Conservation (phyloP, 2,888 invertebrate species). For the Campopleginae sp. region DNA sequence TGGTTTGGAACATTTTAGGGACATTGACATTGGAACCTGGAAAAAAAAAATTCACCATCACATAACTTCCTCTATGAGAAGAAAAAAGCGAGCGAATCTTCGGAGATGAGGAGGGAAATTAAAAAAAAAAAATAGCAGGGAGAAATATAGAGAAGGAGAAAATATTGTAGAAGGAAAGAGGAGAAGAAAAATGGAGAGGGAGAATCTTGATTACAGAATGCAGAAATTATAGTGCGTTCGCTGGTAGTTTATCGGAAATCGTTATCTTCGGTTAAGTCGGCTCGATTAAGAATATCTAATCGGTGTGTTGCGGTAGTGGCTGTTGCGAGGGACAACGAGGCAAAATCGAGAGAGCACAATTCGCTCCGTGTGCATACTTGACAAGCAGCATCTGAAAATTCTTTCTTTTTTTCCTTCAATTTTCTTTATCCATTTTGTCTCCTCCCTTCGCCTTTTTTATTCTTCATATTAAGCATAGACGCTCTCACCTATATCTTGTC, state of each 20-base stretch:
- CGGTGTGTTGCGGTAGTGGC: conserved; percentile 50
- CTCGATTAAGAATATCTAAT: conserved; percentile 75
- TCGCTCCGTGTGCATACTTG: conserved; percentile 31
- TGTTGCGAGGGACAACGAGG: conserved; percentile 50
- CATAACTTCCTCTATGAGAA: no score
- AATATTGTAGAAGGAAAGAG: conserved; percentile 14
- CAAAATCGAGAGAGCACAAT: conserved; percentile 26
- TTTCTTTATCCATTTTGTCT: conserved; percentile 15
- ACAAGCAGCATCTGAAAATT: conserved; percentile 34
- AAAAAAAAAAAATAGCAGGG: conserved; percentile 25
- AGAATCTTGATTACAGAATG: conserved; percentile 71
- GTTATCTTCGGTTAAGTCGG: conserved; percentile 71
- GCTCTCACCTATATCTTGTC: conserved; percentile 28
- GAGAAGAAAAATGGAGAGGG: conserved; percentile 16
- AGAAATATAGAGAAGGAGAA: conserved; percentile 21
- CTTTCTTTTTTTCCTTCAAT: conserved; percentile 9
- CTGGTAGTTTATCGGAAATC: conserved; percentile 72
- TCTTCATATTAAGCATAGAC: conserved; percentile 50
- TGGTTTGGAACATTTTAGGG: no score
- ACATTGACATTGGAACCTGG: no score
- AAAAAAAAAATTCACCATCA: no score
- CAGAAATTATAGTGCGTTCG: conserved; percentile 75
- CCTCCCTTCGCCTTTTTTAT: conserved; percentile 29
- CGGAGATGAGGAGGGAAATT: background rate
- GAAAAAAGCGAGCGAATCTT: background rate